Evolutionary conservation across 2,888 invertebrate species (phyloP).

Genomic region (Megaustenia siamemsis): DNA sequence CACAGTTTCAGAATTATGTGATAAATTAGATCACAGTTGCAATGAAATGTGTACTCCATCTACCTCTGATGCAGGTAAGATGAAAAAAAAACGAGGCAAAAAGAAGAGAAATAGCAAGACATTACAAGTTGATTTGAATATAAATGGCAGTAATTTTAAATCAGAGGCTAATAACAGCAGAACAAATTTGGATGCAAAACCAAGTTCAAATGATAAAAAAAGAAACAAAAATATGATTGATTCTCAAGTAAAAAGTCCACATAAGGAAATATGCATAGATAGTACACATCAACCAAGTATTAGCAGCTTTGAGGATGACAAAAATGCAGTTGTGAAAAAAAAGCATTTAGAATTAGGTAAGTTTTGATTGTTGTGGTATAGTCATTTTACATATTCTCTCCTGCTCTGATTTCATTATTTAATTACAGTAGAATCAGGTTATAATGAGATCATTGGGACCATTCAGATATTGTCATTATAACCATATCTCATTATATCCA

Average conservation of each 20-base stretch:
- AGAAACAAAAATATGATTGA: constrained; percentile 37
- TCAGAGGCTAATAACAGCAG: not conserved
- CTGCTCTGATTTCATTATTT: no score
- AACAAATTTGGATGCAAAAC: not conserved
- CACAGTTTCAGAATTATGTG: not conserved
- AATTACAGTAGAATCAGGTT: no score
- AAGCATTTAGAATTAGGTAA: not conserved
- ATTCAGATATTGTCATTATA: no score
- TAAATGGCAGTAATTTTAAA: not conserved
- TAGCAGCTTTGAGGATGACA: constrained; percentile 1
- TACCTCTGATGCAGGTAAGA: not conserved
- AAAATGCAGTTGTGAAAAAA: not conserved
- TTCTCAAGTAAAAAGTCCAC: not conserved
- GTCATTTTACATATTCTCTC: no score
- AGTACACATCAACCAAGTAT: not conserved
- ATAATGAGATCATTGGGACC: no score
- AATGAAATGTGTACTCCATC: not conserved
- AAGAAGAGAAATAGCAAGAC: not conserved
- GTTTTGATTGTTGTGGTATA: no score
- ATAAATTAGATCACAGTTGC: not conserved
- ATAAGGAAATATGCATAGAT: not conserved
- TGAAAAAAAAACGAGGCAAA: not conserved
- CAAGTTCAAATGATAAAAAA: constrained; percentile 23
- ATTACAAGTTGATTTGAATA: not conserved
- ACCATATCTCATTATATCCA: no score